Evolutionary conservation across 2,113 vertebrate genomes (phyloP).

Genomic region (Protobothrops flavoviridis): DNA sequence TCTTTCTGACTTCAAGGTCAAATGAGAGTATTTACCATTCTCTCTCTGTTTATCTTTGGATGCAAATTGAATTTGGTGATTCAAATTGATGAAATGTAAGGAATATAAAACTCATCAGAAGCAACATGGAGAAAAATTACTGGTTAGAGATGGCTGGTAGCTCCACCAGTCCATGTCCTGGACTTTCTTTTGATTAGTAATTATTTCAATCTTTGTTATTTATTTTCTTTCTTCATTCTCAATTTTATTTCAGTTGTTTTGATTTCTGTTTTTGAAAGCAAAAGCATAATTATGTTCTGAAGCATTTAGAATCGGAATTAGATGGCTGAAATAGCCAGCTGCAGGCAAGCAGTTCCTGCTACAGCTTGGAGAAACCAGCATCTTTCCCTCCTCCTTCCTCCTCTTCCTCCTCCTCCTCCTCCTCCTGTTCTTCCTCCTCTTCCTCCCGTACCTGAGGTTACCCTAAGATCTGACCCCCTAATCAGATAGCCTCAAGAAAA

Average conservation of each 20-base stretch:
- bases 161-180: constrained; percentile 30
- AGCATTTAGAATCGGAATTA: constrained; percentile 60
- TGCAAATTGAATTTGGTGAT: constrained; percentile 75
- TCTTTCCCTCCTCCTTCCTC: neutral
- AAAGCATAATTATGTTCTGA: constrained; percentile 57
- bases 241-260: constrained; percentile 65
- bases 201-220: constrained; percentile 64
- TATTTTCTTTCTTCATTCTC: constrained; percentile 39
- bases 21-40: constrained; percentile 69
- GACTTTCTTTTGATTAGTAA: constrained; percentile 60
- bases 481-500: too few species aligned
- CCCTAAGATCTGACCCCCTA: too few species aligned
- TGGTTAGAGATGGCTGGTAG: constrained; percentile 46
- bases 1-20: constrained; percentile 73
- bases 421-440: too few species aligned
- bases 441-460: too few species aligned
- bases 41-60: constrained; percentile 76
- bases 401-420: too few species aligned
- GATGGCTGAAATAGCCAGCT: constrained; percentile 52
- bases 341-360: constrained; percentile 9
- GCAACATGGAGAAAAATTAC: constrained; percentile 43
- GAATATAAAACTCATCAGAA: constrained; percentile 65
- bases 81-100: constrained; percentile 66
- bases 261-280: constrained; percentile 55
- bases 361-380: constrained; percentile 1